phyloP scores from a whole-genome alignment of 2,888 invertebrate genomes.

The Eilema depressum region DNA sequence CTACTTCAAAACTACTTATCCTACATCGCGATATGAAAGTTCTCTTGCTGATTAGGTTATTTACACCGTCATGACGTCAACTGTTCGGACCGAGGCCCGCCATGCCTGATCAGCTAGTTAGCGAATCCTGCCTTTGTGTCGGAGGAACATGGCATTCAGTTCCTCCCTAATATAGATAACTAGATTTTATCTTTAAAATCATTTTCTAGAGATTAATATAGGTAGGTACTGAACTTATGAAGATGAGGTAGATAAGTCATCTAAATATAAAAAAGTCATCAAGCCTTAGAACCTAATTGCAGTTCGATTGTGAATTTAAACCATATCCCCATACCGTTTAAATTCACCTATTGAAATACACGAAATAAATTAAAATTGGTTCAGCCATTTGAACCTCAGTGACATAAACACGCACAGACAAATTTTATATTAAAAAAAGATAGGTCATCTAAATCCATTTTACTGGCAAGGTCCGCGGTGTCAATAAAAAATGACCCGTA shows the following conservation, averaged over 20 bases:
- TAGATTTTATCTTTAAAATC: not conserved
- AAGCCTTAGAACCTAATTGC: too few species aligned
- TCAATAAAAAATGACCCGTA: conserved; percentile 74
- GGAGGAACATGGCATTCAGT: not conserved
- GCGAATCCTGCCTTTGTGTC: not conserved
- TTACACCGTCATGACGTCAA: not conserved
- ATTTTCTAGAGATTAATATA: not conserved
- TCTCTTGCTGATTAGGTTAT: not conserved
- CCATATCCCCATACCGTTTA: too few species aligned
- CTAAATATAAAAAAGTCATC: too few species aligned
- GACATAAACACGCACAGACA: not conserved
- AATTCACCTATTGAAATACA: too few species aligned
- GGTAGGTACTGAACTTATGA: too few species aligned
- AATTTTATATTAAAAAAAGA: conserved; percentile 37
- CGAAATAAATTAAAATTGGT: not conserved
- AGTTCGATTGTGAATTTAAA: too few species aligned
- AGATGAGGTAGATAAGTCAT: too few species aligned
- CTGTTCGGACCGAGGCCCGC: too few species aligned
- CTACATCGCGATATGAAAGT: not conserved
- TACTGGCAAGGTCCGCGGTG: conserved; percentile 53
- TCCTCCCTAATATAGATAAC: not conserved
- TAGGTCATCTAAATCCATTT: conserved; percentile 46
- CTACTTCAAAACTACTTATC: not conserved
- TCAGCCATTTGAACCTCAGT: conserved; percentile 27
- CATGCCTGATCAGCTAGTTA: not conserved